Evolutionary conservation across 2,113 vertebrate genomes (phyloP), one percentile per base, ranked within the genome.

Genomic region (Rhinoderma darwinii): DNA sequence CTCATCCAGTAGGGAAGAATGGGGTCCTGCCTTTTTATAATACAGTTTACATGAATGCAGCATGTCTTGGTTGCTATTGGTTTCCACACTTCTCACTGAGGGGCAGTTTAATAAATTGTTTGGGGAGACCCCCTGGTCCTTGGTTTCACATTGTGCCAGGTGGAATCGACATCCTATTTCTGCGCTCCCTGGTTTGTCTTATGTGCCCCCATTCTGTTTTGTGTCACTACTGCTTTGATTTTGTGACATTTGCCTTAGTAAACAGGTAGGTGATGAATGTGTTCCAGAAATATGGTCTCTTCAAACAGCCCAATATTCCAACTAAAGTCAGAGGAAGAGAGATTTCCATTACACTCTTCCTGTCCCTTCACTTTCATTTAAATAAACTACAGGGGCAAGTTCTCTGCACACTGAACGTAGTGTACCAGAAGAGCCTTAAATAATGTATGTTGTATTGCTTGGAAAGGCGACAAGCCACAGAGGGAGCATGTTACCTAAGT

Each of bases 391-490:
- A 51, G 56, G 84, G 59, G 37, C 44, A 30, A 25, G 37, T 41
- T 68, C 47, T 30, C 30, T 37, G 43, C 72, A 91, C 79, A n/a
- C 77, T 89, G 89, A 92, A 87, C 86, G 90, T 44, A 83, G 83
- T 90, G 90, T 92, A 90, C 92, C 91, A 88, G 85, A 82, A 89
- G 89, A 84, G 91, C 90, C 85, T 90, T 88, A 89, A 92, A 89
- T 90, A 92, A 89, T 92, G 63, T 82, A 90, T 92, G 89, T 88
- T 90, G 87, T 91, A 90, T 90, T 90, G 89, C 91, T 93, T 93
- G 92, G 91, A 92, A 92, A 90, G 90, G 92, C 89, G 92, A 89
- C 85, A 91, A 92, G 90, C 91, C 90, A 86, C 90, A 92, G 88
- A 90, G 90, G n/a, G 90, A 90, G 72, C 88, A 79, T 90, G 90